Evolutionary conservation across 30 jellyfish, hydroid and myxozoan species (phyloP).

Genomic region (Rhopilema esculentum): DNA sequence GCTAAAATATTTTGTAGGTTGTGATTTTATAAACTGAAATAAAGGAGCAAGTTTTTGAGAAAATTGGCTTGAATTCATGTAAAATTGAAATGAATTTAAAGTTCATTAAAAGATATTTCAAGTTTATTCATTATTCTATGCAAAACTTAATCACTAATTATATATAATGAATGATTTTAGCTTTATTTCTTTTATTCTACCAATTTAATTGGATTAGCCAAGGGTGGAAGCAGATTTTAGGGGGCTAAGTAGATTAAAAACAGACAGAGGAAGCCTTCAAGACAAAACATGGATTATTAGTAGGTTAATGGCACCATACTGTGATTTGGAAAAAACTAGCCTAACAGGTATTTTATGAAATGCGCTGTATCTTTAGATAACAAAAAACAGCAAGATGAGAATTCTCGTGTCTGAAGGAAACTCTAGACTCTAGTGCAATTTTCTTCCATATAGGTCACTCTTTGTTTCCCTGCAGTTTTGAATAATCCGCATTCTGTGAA

Average conservation of each 20-base stretch:
- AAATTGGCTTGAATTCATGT: too few species aligned
- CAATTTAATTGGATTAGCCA: not conserved
- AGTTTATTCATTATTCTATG: too few species aligned
- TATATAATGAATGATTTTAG: too few species aligned
- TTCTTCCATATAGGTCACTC: not conserved
- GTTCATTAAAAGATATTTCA: too few species aligned
- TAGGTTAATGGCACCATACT: not conserved
- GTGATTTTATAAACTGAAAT: too few species aligned
- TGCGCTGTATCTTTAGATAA: not conserved
- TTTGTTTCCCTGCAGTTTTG: not conserved
- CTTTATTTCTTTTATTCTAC: not conserved
- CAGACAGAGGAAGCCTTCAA: too few species aligned
- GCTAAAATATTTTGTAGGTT: too few species aligned
- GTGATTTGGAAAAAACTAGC: not conserved
- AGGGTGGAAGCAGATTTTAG: not conserved
- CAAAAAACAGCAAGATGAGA: not conserved
- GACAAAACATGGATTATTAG: not conserved
- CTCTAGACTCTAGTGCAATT: too few species aligned
- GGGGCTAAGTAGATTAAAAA: not conserved
- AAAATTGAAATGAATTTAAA: too few species aligned
- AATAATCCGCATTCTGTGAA: not conserved
- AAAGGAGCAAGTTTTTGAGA: too few species aligned
- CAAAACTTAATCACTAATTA: too few species aligned
- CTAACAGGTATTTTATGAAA: not conserved
- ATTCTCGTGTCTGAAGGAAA: not conserved